phyloP scores from a whole-genome alignment of 2,888 invertebrate species.

The Cyclophora albipunctata region DNA sequence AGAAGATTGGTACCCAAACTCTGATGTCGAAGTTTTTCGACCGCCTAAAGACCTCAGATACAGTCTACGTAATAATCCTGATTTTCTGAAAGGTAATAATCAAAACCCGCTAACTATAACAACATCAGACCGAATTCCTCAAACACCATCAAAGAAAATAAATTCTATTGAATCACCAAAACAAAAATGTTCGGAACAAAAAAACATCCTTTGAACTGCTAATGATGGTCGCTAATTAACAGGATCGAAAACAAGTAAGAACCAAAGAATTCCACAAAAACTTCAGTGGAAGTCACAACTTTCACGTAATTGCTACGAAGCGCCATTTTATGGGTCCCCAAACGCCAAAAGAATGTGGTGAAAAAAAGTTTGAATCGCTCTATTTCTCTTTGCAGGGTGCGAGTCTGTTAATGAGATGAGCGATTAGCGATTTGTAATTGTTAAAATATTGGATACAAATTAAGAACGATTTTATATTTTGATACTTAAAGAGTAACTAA shows the following conservation, averaged over 20 bases:
- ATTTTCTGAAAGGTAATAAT: too few species aligned
- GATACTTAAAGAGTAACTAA: too few species aligned
- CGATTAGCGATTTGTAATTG: constrained; percentile 2
- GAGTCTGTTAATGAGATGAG: constrained; percentile 5
- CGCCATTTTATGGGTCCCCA: constrained; percentile 24
- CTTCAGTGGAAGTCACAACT: constrained; percentile 27
- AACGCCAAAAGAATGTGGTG: constrained; percentile 17
- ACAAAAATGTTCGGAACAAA: constrained; percentile 2
- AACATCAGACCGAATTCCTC: too few species aligned
- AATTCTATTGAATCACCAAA: neutral
- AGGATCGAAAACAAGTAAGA: constrained; percentile 9
- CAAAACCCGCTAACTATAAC: too few species aligned
- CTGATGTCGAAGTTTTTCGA: too few species aligned
- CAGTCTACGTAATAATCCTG: too few species aligned
- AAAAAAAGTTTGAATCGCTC: constrained; percentile 20
- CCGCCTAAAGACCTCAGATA: too few species aligned
- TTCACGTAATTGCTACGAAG: constrained; percentile 24
- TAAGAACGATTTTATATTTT: too few species aligned
- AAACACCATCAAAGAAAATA: too few species aligned
- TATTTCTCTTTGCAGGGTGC: constrained; percentile 11
- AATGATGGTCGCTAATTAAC: constrained; percentile 20
- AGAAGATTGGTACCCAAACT: too few species aligned
- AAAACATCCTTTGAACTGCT: constrained; percentile 11
- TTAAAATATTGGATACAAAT: too few species aligned
- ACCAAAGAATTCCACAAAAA: constrained; percentile 16